phyloP scores from a whole-genome alignment of 2,113 vertebrate genomes.

The Uropsilus gracilis region DNA sequence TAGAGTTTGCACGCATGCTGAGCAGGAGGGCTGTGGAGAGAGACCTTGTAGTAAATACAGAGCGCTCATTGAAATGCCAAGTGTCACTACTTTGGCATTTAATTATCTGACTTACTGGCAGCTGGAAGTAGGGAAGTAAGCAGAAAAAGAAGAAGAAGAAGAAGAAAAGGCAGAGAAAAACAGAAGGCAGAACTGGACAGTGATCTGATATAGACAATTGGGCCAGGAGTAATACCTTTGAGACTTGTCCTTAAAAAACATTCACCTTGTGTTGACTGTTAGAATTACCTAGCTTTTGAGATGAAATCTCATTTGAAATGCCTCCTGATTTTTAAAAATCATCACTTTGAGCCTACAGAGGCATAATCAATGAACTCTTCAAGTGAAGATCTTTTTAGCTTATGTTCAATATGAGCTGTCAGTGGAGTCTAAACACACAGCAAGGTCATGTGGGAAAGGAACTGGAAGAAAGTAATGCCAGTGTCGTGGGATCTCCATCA shows the following conservation, averaged over 20 bases:
- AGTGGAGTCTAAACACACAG: neutral
- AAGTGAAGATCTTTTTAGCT: neutral
- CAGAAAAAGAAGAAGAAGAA: constrained; percentile 47
- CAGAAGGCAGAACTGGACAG: constrained; percentile 69
- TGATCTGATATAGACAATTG: constrained; percentile 63
- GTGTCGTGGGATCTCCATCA: neutral
- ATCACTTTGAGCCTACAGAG: neutral
- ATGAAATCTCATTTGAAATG: constrained; percentile 46
- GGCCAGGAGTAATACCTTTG: constrained; percentile 30
- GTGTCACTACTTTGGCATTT: constrained; percentile 84
- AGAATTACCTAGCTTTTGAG: neutral
- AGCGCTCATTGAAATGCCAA: constrained; percentile 84
- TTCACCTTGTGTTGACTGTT: neutral
- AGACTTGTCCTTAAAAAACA: neutral
- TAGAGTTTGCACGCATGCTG: constrained; percentile 59
- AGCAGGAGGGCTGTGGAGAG: constrained; percentile 67
- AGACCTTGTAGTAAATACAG: constrained; percentile 58
- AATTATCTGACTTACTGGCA: constrained; percentile 85
- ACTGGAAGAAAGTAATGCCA: neutral
- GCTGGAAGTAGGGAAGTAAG: constrained; percentile 67
- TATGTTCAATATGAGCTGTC: neutral
- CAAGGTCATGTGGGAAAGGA: neutral
- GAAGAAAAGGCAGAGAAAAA: constrained; percentile 33
- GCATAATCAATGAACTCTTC: neutral
- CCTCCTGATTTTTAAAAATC: neutral